These are phyloP conservation scores for Baryphthengus martii DNA, from an alignment of 2,113 vertebrate genomes.

Conservation along the genomic window DNA sequence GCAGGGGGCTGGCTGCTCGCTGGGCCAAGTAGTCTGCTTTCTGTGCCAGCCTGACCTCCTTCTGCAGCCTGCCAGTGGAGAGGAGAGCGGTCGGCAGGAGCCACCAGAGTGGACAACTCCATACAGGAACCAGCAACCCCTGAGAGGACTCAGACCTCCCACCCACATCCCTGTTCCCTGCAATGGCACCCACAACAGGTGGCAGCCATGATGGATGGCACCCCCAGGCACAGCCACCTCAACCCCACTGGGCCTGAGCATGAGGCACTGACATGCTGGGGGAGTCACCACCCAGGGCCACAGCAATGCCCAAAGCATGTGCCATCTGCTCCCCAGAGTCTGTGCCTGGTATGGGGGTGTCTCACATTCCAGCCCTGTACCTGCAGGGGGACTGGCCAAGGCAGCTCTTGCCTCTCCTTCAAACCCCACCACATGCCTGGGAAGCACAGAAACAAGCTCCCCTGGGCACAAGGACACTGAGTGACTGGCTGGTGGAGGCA, in stretches of 20 bases:
- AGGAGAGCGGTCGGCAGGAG: neutral
- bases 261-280: rapidly evolving
- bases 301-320: neutral
- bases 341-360: neutral
- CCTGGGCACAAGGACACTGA: neutral
- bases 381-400: neutral
- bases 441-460: neutral
- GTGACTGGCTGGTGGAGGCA: neutral
- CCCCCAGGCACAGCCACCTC: neutral
- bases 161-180: neutral
- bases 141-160: neutral
- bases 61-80: constrained; percentile 78
- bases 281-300: rapidly evolving
- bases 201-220: neutral
- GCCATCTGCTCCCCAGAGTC: neutral
- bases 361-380: neutral
- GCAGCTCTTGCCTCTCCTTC: neutral
- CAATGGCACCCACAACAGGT: neutral
- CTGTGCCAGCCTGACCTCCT: constrained; percentile 77
- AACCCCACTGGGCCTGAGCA: rapidly evolving
- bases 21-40: constrained; percentile 82
- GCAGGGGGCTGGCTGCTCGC: constrained; percentile 64
- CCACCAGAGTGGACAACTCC: rapidly evolving
- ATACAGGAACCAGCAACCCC: neutral
- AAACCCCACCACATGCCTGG: rapidly evolving